Conservation (phyloP, 92 coral and sea anemone genomes). For the Parazoanthus darwini region DNA sequence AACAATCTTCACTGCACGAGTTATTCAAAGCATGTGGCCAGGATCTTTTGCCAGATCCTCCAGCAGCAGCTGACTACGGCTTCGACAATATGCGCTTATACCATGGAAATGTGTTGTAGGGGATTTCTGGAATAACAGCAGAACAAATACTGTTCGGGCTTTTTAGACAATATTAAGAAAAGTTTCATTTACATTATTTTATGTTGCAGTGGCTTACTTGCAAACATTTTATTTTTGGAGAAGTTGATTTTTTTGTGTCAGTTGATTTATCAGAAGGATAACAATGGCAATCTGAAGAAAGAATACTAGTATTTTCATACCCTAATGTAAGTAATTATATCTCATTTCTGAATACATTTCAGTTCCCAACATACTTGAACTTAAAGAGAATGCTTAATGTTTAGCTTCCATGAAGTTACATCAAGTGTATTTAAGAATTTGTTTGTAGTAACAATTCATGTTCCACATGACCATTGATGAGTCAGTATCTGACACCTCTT, state of each 20-base stretch:
- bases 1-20: conserved; percentile 28
- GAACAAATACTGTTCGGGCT: conserved; percentile 26
- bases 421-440: not conserved
- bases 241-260: no score
- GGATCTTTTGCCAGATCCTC: conserved; percentile 14
- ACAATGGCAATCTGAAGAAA: no score
- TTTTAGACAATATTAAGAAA: conserved; percentile 23
- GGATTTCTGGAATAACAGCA: not conserved
- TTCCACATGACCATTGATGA: conserved; percentile 65
- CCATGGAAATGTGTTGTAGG: conserved; percentile 19
- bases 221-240: no score
- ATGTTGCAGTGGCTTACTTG: no score
- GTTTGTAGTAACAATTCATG: not conserved
- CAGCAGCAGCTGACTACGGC: conserved; percentile 35
- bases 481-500: conserved; percentile 90
- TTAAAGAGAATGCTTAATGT: not conserved
- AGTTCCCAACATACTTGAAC: no score
- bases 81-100: conserved; percentile 26
- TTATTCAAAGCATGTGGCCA: conserved; percentile 21
- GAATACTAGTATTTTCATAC: no score
- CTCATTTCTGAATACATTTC: no score
- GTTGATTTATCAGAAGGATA: not conserved
- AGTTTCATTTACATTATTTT: conserved; percentile 5
- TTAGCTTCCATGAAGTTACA: no score
- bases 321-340: no score